Evolutionary conservation across 2,888 invertebrate genomes (phyloP), one percentile per base, ranked within the genome.

Genomic region (Spatulosminthurus flaviceps): DNA sequence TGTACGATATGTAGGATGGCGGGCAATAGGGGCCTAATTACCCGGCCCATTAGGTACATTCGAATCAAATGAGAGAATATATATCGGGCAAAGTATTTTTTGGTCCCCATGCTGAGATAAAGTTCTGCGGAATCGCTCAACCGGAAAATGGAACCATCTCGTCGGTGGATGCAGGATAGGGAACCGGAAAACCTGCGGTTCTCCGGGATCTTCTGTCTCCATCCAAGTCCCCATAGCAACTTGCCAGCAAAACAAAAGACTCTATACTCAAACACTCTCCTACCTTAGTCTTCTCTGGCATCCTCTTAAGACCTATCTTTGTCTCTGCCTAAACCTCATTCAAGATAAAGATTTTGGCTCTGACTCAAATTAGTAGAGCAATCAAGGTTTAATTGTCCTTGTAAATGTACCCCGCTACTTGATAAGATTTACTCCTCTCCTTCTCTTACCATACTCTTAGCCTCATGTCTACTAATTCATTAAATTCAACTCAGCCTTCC

Each of bases 351-450:
- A 83, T 81, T 81, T 83, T 84, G 83, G 83, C 83, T 84, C 83
- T 75, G 83, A 83, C 84, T 84, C 84, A 83, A 85, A 85, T 85
- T 85, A 85, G 84, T 84, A 81, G 84, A 84, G 83, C 84, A 85
- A 84, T 85, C 85, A 82, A 84, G 81, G 84, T 83, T 85, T 85
- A 85, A 85, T 85, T 85, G 84, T 82, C 85, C 85, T 84, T 85
- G 84, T 84, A 83, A 84, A 85, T 83, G 81, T 80, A 81, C 81
- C 83, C 81, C 79, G 80, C 79, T 84, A 83, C 82, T 84, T 84
- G 81, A 80, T 79, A 76, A 83, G 83, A 85, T 83, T 83, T 84
- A 83, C 80, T 67, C 34, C 75, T 77, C 76, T 72, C 77, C 41
- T 71, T 21, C 41, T 42, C 42, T 73, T 43, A 41, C 75, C 34